Percentiles rank a stretch among this genome's conserved stretches.
phyloP scores from a whole-genome alignment of 1,140 invertebrate species.

The Antheraea mylitta region DNA sequence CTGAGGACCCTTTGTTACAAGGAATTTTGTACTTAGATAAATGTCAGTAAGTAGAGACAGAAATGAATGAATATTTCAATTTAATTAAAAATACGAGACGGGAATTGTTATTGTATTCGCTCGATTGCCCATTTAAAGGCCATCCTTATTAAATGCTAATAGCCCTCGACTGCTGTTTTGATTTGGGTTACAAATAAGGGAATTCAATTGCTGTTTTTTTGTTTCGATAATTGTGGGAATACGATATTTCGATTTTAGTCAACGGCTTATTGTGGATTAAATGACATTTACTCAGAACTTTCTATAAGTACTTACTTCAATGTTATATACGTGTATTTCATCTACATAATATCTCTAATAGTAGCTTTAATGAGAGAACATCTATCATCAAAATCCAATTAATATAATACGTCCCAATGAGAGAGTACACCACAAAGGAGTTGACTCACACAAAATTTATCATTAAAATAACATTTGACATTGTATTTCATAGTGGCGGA shows the following conservation, averaged over 20 bases:
- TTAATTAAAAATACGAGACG: conserved; percentile 61
- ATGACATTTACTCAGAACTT: background rate
- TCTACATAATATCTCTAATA: background rate
- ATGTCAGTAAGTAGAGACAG: conserved; percentile 49
- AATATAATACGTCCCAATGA: too few species aligned
- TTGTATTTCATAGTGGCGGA: too few species aligned
- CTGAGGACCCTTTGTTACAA: conserved; percentile 57
- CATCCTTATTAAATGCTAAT: conserved; percentile 32
- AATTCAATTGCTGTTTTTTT: conserved; percentile 8
- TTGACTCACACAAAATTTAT: background rate
- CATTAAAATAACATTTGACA: too few species aligned
- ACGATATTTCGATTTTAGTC: background rate
- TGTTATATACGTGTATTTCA: background rate
- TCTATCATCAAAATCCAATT: too few species aligned
- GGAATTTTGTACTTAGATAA: conserved; percentile 67
- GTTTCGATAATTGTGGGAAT: background rate
- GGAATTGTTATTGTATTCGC: conserved; percentile 37
- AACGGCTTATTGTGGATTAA: background rate
- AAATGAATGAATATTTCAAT: conserved; percentile 59
- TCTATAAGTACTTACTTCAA: background rate
- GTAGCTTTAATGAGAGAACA: too few species aligned
- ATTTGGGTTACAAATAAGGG: conserved; percentile 15
- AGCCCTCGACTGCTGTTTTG: conserved; percentile 27
- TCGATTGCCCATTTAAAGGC: conserved; percentile 36
- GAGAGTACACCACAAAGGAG: background rate